Conservation (phyloP, 1,140 invertebrate genomes). For the Pseudomyrmex sp. region DNA sequence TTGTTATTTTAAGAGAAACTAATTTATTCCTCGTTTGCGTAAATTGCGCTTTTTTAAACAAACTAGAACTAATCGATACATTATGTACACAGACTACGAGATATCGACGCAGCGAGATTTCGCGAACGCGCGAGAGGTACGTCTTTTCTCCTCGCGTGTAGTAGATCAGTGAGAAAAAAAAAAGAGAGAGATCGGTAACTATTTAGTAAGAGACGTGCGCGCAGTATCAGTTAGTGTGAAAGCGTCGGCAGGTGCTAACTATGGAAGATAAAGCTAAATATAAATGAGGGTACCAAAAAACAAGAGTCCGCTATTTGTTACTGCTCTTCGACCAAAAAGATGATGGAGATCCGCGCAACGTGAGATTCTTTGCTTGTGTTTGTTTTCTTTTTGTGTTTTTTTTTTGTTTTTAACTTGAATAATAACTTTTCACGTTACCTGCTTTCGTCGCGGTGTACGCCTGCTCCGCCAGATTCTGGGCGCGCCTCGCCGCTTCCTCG, state of each 20-base stretch:
- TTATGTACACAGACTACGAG: not conserved
- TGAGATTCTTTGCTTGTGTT: constrained; percentile 42
- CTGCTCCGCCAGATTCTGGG: constrained; percentile 78
- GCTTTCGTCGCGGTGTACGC: constrained; percentile 72
- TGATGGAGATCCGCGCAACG: constrained; percentile 71
- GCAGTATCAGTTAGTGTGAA: constrained; percentile 82
- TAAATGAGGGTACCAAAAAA: constrained; percentile 86
- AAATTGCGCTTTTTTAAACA: no score
- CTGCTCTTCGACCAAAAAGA: constrained; percentile 78
- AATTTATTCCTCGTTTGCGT: not conserved
- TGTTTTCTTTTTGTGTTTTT: no score
- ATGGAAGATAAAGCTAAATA: constrained; percentile 86
- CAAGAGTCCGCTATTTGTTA: constrained; percentile 78
- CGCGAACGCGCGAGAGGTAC: not conserved
- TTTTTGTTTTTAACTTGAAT: constrained; percentile 61
- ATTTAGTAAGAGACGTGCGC: constrained; percentile 83
- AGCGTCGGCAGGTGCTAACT: constrained; percentile 85
- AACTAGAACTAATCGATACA: no score
- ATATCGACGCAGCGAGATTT: not conserved
- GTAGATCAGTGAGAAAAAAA: not conserved
- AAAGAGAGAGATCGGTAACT: constrained; percentile 66
- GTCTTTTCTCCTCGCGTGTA: constrained; percentile 6
- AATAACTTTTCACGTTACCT: constrained; percentile 77
- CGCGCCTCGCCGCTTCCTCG: constrained; percentile 82
- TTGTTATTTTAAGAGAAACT: not conserved